Evolutionary conservation across 35 echinoderm and acorn worm genomes (phyloP).

Genomic region (Stichopus chloronotus): DNA sequence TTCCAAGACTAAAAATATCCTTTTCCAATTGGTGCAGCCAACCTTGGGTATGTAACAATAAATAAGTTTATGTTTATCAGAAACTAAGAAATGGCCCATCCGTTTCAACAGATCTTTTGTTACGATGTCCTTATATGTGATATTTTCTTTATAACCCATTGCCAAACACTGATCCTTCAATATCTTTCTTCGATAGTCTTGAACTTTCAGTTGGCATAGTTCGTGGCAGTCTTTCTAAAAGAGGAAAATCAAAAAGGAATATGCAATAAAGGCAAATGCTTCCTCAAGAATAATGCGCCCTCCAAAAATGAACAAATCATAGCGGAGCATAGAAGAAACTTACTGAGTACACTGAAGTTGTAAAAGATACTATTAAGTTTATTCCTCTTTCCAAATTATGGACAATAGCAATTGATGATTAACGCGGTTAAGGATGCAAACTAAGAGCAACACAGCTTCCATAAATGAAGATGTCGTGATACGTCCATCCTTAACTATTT

Average conservation of each 20-base stretch:
- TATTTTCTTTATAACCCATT: neutral
- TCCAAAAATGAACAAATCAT: no score
- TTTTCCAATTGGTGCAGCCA: conserved; percentile 65
- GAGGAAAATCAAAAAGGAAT: neutral
- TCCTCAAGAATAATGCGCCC: no score
- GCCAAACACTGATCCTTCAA: neutral
- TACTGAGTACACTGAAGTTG: no score
- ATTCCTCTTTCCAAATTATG: no score
- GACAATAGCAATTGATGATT: no score
- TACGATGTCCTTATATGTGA: neutral
- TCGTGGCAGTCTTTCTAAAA: neutral
- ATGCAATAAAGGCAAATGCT: neutral
- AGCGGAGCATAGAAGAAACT: no score
- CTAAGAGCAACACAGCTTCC: no score
- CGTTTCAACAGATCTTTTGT: neutral
- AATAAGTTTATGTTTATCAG: conserved; percentile 47
- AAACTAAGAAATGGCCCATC: conserved; percentile 47
- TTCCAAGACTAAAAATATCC: conserved; percentile 54
- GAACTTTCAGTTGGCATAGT: neutral
- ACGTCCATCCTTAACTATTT: no score
- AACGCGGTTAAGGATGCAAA: no score
- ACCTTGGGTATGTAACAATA: conserved; percentile 62
- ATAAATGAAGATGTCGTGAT: no score
- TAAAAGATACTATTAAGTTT: no score
- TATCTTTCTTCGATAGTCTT: neutral